Evolutionary conservation across 1,140 invertebrate species (phyloP).

Genomic region (Protaetia brevitarsis): DNA sequence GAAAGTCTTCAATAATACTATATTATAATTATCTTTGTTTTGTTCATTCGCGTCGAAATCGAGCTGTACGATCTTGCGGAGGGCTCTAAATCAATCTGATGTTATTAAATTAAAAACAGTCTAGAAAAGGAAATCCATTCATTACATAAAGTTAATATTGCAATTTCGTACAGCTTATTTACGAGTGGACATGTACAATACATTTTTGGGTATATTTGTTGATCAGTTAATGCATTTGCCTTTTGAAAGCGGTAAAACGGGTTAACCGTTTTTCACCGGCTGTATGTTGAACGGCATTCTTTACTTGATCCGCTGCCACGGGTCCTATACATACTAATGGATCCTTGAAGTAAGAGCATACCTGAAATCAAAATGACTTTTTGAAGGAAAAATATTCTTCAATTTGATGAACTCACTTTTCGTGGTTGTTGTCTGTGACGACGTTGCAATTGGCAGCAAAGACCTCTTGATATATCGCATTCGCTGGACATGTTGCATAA

Average conservation of each 20-base stretch:
- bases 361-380: conserved; percentile 54
- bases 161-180: conserved; percentile 13
- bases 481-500: conserved; percentile 79
- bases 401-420: conserved; percentile 58
- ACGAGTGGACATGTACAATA: conserved; percentile 9
- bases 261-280: conserved; percentile 76
- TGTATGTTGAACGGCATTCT: conserved; percentile 68
- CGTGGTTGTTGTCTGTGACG: conserved; percentile 78
- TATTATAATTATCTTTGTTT: conserved; percentile 14
- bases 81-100: conserved; percentile 18
- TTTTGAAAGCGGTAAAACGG: conserved; percentile 51
- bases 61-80: conserved; percentile 11
- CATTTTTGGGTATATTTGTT: neutral
- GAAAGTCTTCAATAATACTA: conserved; percentile 4
- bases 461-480: conserved; percentile 78
- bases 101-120: neutral
- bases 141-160: neutral
- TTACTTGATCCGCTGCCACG: conserved; percentile 70
- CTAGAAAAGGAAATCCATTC: neutral
- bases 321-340: conserved; percentile 83
- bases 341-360: conserved; percentile 88
- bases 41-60: conserved; percentile 7
- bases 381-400: neutral
- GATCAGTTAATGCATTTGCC: conserved; percentile 52
- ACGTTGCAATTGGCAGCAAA: conserved; percentile 84